phyloP scores from a whole-genome alignment of 2,113 vertebrate species.

The Neodon shergylaensis region DNA sequence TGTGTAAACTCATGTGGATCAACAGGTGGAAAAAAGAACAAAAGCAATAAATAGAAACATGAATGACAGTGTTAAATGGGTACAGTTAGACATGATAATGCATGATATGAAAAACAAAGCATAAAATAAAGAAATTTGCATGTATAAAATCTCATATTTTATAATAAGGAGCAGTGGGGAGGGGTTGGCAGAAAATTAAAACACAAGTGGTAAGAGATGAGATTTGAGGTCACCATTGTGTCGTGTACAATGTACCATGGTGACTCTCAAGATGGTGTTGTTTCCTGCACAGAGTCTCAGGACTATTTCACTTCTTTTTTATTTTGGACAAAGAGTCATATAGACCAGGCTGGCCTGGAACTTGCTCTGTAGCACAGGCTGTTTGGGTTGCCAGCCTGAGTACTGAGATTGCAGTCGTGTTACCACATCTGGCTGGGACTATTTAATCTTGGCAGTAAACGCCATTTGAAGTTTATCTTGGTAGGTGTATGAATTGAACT shows the following conservation, averaged over 20 bases:
- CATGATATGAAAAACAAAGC: not conserved
- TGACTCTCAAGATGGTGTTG: not conserved
- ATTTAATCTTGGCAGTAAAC: constrained; percentile 55
- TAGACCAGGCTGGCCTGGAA: not conserved
- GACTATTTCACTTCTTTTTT: not conserved
- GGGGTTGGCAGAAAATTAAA: constrained; percentile 9
- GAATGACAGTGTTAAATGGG: not conserved
- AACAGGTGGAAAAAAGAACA: not conserved
- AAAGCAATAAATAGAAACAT: not conserved
- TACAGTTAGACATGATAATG: not conserved
- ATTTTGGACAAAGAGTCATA: not conserved
- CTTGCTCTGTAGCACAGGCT: not conserved
- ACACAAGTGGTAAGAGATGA: not conserved
- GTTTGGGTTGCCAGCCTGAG: not conserved
- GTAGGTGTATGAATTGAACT: not conserved
- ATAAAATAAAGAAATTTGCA: constrained; percentile 23
- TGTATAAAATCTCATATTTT: constrained; percentile 14
- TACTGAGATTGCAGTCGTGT: not conserved
- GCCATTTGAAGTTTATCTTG: constrained; percentile 2
- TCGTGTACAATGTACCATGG: not conserved
- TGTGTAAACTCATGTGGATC: not conserved
- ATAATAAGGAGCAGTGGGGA: not conserved
- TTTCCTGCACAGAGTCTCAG: not conserved
- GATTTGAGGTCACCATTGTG: not conserved
- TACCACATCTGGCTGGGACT: not conserved